These are phyloP conservation scores for Anguilla obscura DNA, from an alignment of 2,797 vertebrate species.

Conservation along the genomic window DNA sequence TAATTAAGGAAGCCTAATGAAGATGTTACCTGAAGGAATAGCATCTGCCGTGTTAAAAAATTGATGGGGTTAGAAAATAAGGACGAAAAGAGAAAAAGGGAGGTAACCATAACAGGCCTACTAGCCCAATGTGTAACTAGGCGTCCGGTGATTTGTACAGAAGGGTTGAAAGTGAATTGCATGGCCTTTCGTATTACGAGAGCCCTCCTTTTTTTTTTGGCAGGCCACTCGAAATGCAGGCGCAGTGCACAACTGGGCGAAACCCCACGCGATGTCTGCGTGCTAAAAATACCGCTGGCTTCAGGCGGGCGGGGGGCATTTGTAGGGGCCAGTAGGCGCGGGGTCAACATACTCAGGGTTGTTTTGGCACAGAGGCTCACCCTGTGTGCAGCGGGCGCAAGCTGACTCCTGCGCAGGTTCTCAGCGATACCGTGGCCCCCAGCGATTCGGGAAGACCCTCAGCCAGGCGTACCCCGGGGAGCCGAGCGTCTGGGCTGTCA, in stretches of 20 bases:
- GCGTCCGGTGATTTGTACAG: not conserved
- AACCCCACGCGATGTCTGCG: slow-evolving; percentile 61
- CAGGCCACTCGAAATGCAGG: slow-evolving; percentile 36
- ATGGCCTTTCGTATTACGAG: slow-evolving; percentile 24
- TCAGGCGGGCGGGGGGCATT: slow-evolving; percentile 42
- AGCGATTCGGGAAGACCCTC: not conserved
- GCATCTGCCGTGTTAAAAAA: not conserved
- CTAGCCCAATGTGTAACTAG: not conserved
- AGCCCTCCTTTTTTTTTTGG: slow-evolving; percentile 25
- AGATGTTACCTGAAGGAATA: not conserved
- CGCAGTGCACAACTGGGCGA: slow-evolving; percentile 47
- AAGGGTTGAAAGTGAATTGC: slow-evolving; percentile 36
- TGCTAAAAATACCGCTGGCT: slow-evolving; percentile 68
- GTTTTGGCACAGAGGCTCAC: slow-evolving; percentile 41
- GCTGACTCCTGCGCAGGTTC: not conserved
- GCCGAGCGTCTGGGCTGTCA: slow-evolving; percentile 5
- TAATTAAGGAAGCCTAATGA: not conserved
- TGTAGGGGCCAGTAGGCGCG: slow-evolving; percentile 39
- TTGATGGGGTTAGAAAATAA: not conserved
- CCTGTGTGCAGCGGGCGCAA: slow-evolving; percentile 23
- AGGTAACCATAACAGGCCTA: not conserved
- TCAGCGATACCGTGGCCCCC: not conserved
- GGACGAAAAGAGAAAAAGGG: not conserved
- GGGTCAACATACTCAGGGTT: slow-evolving; percentile 40
- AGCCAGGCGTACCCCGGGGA: not conserved